Conservation (phyloP, 2,797 vertebrate species). For the Botia almorhae region DNA sequence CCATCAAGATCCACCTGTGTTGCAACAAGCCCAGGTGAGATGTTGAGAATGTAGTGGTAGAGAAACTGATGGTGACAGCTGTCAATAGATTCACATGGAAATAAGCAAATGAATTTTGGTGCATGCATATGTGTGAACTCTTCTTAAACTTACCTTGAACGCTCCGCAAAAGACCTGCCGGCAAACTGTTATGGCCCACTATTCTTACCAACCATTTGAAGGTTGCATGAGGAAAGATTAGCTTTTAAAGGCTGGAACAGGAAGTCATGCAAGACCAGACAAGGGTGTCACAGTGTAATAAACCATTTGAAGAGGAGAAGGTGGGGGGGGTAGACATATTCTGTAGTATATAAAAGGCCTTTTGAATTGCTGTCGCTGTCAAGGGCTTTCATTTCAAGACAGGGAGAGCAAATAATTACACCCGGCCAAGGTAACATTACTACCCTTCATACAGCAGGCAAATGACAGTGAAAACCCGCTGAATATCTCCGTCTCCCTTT, state of each 20-base stretch:
- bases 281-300: not conserved
- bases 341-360: slow-evolving; percentile 36
- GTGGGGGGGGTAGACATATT: not conserved
- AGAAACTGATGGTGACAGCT: not conserved
- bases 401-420: slow-evolving; percentile 14
- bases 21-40: slow-evolving; percentile 71
- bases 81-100: not conserved
- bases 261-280: not conserved
- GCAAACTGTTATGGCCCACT: too few species aligned
- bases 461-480: slow-evolving; percentile 16
- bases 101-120: not conserved
- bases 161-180: too few species aligned
- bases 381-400: slow-evolving; percentile 12
- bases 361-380: slow-evolving; percentile 19
- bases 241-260: not conserved
- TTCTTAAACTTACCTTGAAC: not conserved
- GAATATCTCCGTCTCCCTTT: slow-evolving; percentile 17
- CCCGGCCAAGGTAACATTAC: slow-evolving; percentile 2
- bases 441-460: not conserved
- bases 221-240: not conserved
- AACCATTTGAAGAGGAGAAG: slow-evolving; percentile 13
- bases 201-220: too few species aligned
- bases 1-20: slow-evolving; percentile 71
- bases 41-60: not conserved
- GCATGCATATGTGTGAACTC: not conserved